phyloP scores from a whole-genome alignment of 2,113 vertebrate genomes.

The Cisticola juncidis region DNA sequence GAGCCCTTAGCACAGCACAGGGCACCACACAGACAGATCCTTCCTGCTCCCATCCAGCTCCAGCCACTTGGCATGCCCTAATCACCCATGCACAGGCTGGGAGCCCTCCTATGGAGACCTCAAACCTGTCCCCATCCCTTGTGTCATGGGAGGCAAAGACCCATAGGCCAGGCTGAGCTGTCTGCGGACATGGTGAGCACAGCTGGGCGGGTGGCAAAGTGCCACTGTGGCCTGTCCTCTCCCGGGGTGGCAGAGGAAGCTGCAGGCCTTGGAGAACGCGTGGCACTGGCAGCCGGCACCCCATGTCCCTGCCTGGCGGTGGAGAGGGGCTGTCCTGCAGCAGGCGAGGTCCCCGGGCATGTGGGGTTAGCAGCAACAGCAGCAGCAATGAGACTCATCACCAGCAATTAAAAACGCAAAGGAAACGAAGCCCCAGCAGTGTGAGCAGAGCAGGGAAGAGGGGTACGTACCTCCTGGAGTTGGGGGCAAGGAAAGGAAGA shows the following conservation, averaged over 20 bases:
- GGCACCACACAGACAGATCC: fast-evolving
- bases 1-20: neutral
- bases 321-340: neutral
- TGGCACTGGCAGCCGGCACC: fast-evolving
- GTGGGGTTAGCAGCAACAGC: slow-evolving; percentile 69
- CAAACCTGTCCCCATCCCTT: neutral
- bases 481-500: slow-evolving; percentile 90
- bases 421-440: slow-evolving; percentile 79
- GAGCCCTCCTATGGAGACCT: neutral
- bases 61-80: neutral
- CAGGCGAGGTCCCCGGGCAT: slow-evolving; percentile 60
- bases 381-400: slow-evolving; percentile 74
- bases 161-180: neutral
- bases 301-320: neutral
- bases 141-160: neutral
- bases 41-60: neutral
- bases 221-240: fast-evolving
- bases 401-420: slow-evolving; percentile 74
- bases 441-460: slow-evolving; percentile 79
- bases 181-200: fast-evolving
- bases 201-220: fast-evolving
- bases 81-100: fast-evolving
- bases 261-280: neutral
- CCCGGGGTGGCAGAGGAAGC: neutral
- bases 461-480: slow-evolving; percentile 98